These are phyloP conservation scores for Lasioglossum zephyrum DNA, from an alignment of 2,888 invertebrate species.

Conservation along the genomic window DNA sequence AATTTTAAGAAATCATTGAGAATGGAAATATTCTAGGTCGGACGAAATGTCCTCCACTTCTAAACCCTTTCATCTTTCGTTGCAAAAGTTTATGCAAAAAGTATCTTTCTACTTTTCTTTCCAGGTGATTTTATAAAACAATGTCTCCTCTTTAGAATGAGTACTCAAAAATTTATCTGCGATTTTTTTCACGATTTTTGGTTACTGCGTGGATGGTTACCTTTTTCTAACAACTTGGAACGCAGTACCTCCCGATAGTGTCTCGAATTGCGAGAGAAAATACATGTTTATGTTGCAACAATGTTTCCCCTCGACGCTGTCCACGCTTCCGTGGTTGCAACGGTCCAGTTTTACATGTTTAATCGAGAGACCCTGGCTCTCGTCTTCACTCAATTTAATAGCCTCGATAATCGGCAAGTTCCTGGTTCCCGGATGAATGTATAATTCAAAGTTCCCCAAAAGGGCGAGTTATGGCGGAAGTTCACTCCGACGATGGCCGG, in stretches of 20 bases:
- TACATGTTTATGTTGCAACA: background rate
- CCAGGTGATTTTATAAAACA: background rate
- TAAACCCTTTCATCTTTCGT: background rate
- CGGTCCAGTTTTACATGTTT: background rate
- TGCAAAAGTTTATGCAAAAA: background rate
- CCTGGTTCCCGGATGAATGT: constrained; percentile 4
- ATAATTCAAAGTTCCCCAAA: constrained; percentile 22
- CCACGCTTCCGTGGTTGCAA: background rate
- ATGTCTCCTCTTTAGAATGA: background rate
- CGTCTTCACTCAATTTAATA: constrained; percentile 16
- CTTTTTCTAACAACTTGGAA: background rate
- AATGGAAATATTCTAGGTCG: no score
- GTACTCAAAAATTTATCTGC: background rate
- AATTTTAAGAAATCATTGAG: no score
- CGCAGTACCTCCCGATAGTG: background rate
- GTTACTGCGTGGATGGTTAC: no score
- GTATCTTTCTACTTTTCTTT: background rate
- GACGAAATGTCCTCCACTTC: background rate
- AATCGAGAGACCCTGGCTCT: background rate
- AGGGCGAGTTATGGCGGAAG: background rate
- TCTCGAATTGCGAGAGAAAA: background rate
- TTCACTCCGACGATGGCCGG: background rate
- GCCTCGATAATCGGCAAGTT: constrained; percentile 15
- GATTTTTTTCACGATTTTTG: background rate
- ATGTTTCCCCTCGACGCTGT: background rate